Percentiles rank a stretch among this genome's conserved stretches.
These are phyloP conservation scores for Carettochelys insculpta DNA, from an alignment of 2,113 vertebrate genomes.

Conservation along the genomic window DNA sequence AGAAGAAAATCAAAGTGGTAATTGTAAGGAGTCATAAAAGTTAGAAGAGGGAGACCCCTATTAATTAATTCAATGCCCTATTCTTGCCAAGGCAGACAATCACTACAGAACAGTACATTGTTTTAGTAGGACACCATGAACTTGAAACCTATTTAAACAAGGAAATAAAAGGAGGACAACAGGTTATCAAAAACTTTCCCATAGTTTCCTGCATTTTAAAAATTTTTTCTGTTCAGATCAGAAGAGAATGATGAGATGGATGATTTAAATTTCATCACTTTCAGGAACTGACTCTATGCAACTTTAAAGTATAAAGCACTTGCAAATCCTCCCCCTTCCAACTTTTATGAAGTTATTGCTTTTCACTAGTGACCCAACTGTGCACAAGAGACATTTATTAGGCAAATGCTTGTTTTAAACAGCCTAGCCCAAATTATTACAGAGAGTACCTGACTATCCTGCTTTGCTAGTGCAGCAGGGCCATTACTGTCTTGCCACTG, in stretches of 20 bases:
- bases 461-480: neutral
- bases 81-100: neutral
- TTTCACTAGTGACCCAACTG: neutral
- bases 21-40: neutral
- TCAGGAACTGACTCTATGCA: neutral
- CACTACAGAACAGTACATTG: neutral
- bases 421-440: neutral
- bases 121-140: neutral
- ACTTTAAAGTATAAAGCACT: no score
- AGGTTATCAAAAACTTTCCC: neutral
- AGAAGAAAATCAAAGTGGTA: neutral
- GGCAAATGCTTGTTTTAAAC: neutral
- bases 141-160: neutral
- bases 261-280: neutral
- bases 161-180: neutral
- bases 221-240: neutral
- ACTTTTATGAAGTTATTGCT: neutral
- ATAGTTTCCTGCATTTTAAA: neutral
- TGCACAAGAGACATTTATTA: neutral
- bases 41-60: neutral
- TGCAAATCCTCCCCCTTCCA: no score
- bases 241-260: neutral
- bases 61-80: neutral
- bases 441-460: neutral
- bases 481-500: neutral